These are phyloP conservation scores for Sebastes vulpes DNA, from an alignment of 2,797 vertebrate species.

Conservation along the genomic window DNA sequence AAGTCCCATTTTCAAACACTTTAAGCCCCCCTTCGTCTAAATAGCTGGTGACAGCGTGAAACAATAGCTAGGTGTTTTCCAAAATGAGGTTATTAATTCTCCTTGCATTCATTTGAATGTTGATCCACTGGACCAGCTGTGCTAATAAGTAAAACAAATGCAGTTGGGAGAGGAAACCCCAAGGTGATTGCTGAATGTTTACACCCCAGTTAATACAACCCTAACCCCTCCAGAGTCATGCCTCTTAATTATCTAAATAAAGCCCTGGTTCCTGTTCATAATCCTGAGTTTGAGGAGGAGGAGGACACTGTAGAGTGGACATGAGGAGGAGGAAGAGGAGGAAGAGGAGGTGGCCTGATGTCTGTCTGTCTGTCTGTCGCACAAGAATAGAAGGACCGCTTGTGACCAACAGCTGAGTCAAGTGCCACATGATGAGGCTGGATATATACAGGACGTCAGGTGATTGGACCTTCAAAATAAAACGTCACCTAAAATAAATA, in stretches of 20 bases:
- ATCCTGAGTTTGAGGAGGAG: constrained; percentile 54
- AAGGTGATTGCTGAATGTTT: constrained; percentile 60
- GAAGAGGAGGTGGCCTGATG: constrained; percentile 77
- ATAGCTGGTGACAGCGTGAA: constrained; percentile 25
- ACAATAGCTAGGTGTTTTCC: constrained; percentile 3
- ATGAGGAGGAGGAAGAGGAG: constrained; percentile 66
- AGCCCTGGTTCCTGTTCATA: constrained; percentile 48
- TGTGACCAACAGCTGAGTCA: constrained; percentile 63
- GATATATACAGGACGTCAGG: constrained; percentile 27
- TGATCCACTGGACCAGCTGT: constrained; percentile 49
- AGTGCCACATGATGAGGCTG: constrained; percentile 2
- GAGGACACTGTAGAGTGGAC: constrained; percentile 40
- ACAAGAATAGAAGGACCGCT: constrained; percentile 76
- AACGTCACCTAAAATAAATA: background rate
- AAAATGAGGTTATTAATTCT: constrained; percentile 9
- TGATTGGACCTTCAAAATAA: constrained; percentile 59
- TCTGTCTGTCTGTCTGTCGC: constrained; percentile 75
- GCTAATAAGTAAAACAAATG: constrained; percentile 61
- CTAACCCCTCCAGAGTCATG: constrained; percentile 48
- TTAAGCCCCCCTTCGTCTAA: background rate
- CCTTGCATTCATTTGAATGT: constrained; percentile 38
- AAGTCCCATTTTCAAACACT: constrained; percentile 12
- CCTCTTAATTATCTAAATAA: constrained; percentile 71
- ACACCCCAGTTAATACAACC: constrained; percentile 64
- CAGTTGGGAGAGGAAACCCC: constrained; percentile 53